Evolutionary conservation across 2,797 vertebrate genomes (phyloP).

Genomic region (Peromyscus attwateri): DNA sequence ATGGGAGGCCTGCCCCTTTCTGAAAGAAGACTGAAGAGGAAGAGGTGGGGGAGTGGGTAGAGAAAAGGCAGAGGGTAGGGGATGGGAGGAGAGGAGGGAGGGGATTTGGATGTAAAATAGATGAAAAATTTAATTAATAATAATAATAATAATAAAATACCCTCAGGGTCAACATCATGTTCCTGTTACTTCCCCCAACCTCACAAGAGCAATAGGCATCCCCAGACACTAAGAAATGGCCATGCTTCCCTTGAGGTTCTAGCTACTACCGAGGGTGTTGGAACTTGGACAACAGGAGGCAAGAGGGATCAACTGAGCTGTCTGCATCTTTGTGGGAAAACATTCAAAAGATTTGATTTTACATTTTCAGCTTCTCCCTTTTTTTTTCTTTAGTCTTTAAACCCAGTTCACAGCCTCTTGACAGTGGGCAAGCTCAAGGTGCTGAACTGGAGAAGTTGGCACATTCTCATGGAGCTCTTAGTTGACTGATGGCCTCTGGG

Average conservation of each 20-base stretch:
- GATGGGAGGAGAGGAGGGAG: not conserved
- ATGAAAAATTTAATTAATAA: not conserved
- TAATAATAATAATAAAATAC: not conserved
- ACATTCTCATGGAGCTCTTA: not conserved
- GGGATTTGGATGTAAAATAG: not conserved
- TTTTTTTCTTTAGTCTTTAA: conserved; percentile 54
- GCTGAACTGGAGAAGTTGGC: conserved; percentile 40
- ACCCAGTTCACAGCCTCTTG: conserved; percentile 51
- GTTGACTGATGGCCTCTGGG: not conserved
- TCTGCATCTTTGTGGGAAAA: not conserved
- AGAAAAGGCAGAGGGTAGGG: not conserved
- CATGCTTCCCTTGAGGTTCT: conserved; percentile 54
- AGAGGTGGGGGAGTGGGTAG: not conserved
- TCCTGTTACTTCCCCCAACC: not conserved
- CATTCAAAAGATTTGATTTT: conserved; percentile 57
- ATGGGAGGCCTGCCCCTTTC: not conserved
- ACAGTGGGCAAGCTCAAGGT: conserved; percentile 7
- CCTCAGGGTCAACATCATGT: not conserved
- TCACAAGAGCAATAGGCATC: not conserved
- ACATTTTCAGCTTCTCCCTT: not conserved
- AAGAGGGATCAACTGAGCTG: conserved; percentile 20
- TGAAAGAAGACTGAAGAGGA: not conserved
- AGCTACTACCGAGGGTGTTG: not conserved
- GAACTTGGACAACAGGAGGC: conserved; percentile 49
- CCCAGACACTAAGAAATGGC: not conserved